Base-by-base conservation (phyloP, 2,888 invertebrate genomes). In the Argyresthia albistria region DNA sequence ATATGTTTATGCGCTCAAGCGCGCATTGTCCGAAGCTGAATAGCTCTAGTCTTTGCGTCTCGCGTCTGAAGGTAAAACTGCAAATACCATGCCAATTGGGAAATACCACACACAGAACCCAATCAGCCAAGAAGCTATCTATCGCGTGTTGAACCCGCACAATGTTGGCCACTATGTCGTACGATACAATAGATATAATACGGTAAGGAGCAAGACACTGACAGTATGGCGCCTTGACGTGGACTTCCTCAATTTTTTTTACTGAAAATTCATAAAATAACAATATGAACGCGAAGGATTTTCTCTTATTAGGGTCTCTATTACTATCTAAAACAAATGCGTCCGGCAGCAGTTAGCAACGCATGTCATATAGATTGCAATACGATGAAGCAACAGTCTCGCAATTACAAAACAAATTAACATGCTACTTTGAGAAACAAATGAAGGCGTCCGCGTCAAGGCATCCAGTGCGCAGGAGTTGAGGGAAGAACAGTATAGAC, bases 81-180 rank as follows among this genome's bases (percentile, higher is more conserved):
- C 36, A 58, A 58, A 60, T 60, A 67, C 62, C 76, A 80, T 80
- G 76, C 75, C 67, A 74, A 74, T 75, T 74, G 73, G 73, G 73
- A 67, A 67, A 69, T 14, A 67, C 62, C 65, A 66, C 65, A 72
- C 64, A 61, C 59, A 68, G 62, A 59, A 71, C 73, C 74, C 73
- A 75, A 75, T 73, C 74, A 76, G 76, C 73, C 71, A 77, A 64
- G 59, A 74, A 76, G 73, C 74, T 68, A 65, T 58, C 63, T 68
- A 67, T 64, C 68, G 66, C 65, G 63, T 64, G 62, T 60, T n/a
- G 57, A 56, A 64, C 65, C 58, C 59, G 64, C 64, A 62, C 57
- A 62, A 61, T 57, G 54, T 61, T 63, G 62, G 58, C 65, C 57
- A 64, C 66, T 67, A 67, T 61, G 57, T 62, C 55, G 60, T 15